These are phyloP conservation scores for Anarsia innoxiella DNA, from an alignment of 2,888 invertebrate species.

Conservation along the genomic window DNA sequence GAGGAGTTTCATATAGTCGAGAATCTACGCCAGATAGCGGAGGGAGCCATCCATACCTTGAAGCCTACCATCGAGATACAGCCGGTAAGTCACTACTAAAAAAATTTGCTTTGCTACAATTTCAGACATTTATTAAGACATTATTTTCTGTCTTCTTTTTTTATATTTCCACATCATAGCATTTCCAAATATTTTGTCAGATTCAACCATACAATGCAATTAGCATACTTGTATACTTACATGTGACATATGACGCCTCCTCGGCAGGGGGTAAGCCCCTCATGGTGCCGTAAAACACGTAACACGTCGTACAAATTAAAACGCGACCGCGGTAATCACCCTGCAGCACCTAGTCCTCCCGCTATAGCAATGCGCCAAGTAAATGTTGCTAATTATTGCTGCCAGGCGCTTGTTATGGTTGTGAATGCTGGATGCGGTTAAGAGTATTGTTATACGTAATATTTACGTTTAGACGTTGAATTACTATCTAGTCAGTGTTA, in stretches of 20 bases:
- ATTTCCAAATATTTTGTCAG: too few species aligned
- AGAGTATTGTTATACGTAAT: too few species aligned
- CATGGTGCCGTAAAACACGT: conserved; percentile 45
- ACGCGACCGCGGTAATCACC: conserved; percentile 56
- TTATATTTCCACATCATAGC: conserved; percentile 1
- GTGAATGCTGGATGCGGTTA: too few species aligned
- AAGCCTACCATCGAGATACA: conserved; percentile 87
- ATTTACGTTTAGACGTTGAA: too few species aligned
- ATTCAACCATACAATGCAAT: too few species aligned
- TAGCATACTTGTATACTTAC: conserved; percentile 22
- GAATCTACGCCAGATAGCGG: conserved; percentile 93
- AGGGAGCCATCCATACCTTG: conserved; percentile 89
- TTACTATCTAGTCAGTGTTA: too few species aligned
- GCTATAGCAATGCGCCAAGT: background rate
- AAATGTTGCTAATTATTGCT: background rate
- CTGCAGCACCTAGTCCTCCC: conserved; percentile 29
- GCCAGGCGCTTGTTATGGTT: too few species aligned
- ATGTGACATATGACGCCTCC: conserved; percentile 17
- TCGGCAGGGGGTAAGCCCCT: conserved; percentile 24
- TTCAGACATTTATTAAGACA: too few species aligned
- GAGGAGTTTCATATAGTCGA: conserved; percentile 84
- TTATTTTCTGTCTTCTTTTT: background rate
- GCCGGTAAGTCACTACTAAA: conserved; percentile 77
- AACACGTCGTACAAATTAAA: conserved; percentile 67
- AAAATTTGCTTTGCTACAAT: background rate